These are phyloP conservation scores for Tonatia bakeri DNA, from an alignment of 2,113 vertebrate species.

Conservation along the genomic window DNA sequence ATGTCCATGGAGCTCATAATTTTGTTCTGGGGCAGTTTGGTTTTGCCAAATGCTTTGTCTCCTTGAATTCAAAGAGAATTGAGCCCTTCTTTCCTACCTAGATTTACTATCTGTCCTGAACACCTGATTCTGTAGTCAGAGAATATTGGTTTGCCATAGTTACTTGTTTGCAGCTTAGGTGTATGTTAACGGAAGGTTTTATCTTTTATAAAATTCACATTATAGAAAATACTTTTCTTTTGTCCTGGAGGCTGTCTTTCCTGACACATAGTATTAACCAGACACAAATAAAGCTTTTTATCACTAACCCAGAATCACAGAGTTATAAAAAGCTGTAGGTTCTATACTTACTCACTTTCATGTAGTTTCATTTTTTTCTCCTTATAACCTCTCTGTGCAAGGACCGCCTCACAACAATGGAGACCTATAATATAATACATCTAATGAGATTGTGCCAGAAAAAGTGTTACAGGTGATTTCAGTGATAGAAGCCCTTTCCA, in stretches of 20 bases:
- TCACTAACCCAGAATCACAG: not conserved
- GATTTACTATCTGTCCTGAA: not conserved
- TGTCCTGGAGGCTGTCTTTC: not conserved
- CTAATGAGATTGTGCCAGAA: not conserved
- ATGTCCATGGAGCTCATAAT: not conserved
- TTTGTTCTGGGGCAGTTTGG: not conserved
- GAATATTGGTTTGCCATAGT: not conserved
- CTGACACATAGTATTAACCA: slow-evolving; percentile 8
- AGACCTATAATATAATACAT: not conserved
- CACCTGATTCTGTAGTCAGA: not conserved
- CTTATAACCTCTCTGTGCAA: not conserved
- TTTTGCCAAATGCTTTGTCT: not conserved
- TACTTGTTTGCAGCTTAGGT: slow-evolving; percentile 5
- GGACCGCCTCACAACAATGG: not conserved
- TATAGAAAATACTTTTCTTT: not conserved
- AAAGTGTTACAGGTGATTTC: not conserved
- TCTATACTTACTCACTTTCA: not conserved
- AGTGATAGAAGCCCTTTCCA: not conserved
- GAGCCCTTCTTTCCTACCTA: not conserved
- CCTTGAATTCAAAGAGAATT: not conserved
- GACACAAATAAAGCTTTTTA: not conserved
- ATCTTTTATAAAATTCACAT: not conserved
- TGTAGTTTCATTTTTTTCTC: slow-evolving; percentile 7
- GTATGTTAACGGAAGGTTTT: not conserved
- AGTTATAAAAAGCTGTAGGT: not conserved